Evolutionary conservation across 2,797 vertebrate species (phyloP), one percentile per base, ranked within the genome.

Genomic region (Sebastes oblongus): DNA sequence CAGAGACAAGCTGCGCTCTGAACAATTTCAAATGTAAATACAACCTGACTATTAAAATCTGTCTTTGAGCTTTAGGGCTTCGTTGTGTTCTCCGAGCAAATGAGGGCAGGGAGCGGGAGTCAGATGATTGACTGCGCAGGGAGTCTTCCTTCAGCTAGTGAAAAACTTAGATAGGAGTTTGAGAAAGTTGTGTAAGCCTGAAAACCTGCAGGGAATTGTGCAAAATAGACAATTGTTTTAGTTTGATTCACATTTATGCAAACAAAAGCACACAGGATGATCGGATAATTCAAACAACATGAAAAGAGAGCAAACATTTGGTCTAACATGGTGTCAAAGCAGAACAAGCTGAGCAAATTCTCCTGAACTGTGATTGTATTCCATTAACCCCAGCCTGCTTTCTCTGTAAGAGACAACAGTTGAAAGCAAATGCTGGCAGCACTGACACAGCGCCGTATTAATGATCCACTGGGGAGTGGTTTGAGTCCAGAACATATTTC

Each of bases 401-500:
- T 83, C 66, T 72, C 66, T 81, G 72, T 74, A 52, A 66, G 83
- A 86, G 62, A 86, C 39, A 20, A 76, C 73, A 29, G 24, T 69
- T 83, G 50, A 85, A 39, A 85, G 77, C 64, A 73, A 88, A 86
- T 55, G 61, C 76, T 85, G 69, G 77, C 72, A 88, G 72, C 73
- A 75, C 75, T 84, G 78, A 87, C 84, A 79, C 20, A 64, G 55
- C 27, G 46, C 79, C 74, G 70, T 52, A 88, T 78, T 86, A 90
- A 92, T 74, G 84, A 85, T 87, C 76, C 92, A 91, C 92, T 87
- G 78, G 93, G 93, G 94, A 96, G 86, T 67, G 80, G 88, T 92
- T 92, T 58, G 79, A 92, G 91, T 89, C 91, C 88, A 92, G 89
- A 93, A 82, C 89, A 93, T 93, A 94, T 94, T 95, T 96, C 93